These are phyloP conservation scores for Macrosiphum euphorbiae DNA, from an alignment of 2,888 invertebrate species.

Conservation along the genomic window DNA sequence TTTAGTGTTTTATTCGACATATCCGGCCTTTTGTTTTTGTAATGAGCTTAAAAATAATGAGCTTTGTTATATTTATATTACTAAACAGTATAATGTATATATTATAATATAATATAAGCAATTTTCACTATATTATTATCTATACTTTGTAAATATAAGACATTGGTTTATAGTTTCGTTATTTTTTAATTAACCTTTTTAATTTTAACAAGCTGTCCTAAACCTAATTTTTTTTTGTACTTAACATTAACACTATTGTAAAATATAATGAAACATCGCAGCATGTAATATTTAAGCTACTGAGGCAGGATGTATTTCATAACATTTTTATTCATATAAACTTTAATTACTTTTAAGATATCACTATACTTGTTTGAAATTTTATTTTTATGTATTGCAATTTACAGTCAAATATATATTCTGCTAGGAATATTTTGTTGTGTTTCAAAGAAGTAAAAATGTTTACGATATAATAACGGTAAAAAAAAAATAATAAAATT, in stretches of 20 bases:
- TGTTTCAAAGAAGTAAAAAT: not conserved
- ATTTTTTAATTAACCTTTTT: slow-evolving; percentile 35
- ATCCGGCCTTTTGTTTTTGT: slow-evolving; percentile 43
- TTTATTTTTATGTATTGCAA: not conserved
- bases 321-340: not conserved
- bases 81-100: not conserved
- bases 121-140: not conserved
- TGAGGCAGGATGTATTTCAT: not conserved
- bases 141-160: not conserved
- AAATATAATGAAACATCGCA: not conserved
- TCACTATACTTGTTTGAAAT: not conserved
- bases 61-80: slow-evolving; percentile 11
- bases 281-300: not conserved
- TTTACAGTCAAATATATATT: not conserved
- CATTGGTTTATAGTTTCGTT: slow-evolving; percentile 8
- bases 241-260: not conserved
- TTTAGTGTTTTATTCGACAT: slow-evolving; percentile 32
- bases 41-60: slow-evolving; percentile 42
- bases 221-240: not conserved
- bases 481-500: no score
- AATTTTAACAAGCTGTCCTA: slow-evolving; percentile 1
- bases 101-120: not conserved
- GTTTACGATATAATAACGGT: not conserved
- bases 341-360: not conserved
- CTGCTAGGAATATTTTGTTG: not conserved